These are phyloP conservation scores for Gonocerus acuteangulatus DNA, from an alignment of 2,888 invertebrate species.

Conservation along the genomic window DNA sequence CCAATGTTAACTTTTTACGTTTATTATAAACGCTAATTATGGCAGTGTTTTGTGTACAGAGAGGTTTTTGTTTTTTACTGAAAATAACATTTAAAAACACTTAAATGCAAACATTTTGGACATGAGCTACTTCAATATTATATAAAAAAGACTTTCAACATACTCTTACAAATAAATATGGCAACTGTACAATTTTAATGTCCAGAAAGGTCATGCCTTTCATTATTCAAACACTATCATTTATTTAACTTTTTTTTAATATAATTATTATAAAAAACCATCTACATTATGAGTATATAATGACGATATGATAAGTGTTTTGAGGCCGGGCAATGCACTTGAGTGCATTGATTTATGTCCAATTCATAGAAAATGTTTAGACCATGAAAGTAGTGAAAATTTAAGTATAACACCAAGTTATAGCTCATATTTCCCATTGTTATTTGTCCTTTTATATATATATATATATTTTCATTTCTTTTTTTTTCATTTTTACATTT, in stretches of 20 bases:
- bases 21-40: slow-evolving; percentile 24
- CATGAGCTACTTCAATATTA: slow-evolving; percentile 26
- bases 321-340: slow-evolving; percentile 25
- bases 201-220: slow-evolving; percentile 16
- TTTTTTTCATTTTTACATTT: neutral
- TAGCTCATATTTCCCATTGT: slow-evolving; percentile 16
- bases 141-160: slow-evolving; percentile 23
- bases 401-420: slow-evolving; percentile 15
- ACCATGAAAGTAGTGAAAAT: slow-evolving; percentile 24
- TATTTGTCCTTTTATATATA: neutral
- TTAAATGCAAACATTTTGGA: slow-evolving; percentile 26
- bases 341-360: slow-evolving; percentile 5
- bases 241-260: slow-evolving; percentile 8
- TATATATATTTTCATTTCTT: no score
- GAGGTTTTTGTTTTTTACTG: slow-evolving; percentile 20
- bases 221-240: slow-evolving; percentile 22
- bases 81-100: slow-evolving; percentile 27
- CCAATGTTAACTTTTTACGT: slow-evolving; percentile 23
- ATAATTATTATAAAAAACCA: slow-evolving; percentile 23
- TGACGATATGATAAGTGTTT: slow-evolving; percentile 27
- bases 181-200: slow-evolving; percentile 23
- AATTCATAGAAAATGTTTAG: slow-evolving; percentile 21
- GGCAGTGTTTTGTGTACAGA: slow-evolving; percentile 25
- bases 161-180: slow-evolving; percentile 26
- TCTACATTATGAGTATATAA: slow-evolving; percentile 26